Evolutionary conservation across 2,113 vertebrate genomes (phyloP).

Genomic region (Pristiophorus japonicus): DNA sequence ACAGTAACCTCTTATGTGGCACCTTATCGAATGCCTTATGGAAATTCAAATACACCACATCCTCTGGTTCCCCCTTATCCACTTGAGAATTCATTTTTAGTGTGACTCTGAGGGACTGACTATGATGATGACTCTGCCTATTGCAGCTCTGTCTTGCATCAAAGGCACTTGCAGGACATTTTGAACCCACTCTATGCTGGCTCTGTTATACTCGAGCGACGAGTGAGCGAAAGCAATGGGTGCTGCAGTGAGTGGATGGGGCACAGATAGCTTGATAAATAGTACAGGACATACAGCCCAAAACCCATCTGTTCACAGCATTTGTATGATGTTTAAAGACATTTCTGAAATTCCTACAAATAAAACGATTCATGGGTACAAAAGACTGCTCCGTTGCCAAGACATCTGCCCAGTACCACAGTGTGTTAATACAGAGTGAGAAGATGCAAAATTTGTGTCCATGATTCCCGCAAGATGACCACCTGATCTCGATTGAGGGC

Average conservation of each 20-base stretch:
- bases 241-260: background rate
- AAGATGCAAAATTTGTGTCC: background rate
- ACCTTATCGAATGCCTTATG: too few relatives aligned
- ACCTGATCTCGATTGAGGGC: background rate
- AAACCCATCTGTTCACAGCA: background rate
- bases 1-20: too few relatives aligned
- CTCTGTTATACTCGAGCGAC: background rate
- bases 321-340: background rate
- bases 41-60: too few relatives aligned
- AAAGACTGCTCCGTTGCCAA: background rate
- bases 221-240: background rate
- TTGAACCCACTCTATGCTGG: background rate
- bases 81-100: too few relatives aligned
- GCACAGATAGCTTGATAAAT: background rate
- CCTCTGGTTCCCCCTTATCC: too few relatives aligned
- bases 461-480: background rate
- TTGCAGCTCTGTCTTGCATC: background rate
- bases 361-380: background rate
- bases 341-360: background rate
- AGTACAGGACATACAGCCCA: background rate
- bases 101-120: too few relatives aligned
- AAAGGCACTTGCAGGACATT: background rate
- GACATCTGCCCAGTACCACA: background rate
- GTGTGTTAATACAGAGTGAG: background rate
- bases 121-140: too few relatives aligned